Conservation (phyloP, 2,113 vertebrate species). For the Syrmaticus mikado region DNA sequence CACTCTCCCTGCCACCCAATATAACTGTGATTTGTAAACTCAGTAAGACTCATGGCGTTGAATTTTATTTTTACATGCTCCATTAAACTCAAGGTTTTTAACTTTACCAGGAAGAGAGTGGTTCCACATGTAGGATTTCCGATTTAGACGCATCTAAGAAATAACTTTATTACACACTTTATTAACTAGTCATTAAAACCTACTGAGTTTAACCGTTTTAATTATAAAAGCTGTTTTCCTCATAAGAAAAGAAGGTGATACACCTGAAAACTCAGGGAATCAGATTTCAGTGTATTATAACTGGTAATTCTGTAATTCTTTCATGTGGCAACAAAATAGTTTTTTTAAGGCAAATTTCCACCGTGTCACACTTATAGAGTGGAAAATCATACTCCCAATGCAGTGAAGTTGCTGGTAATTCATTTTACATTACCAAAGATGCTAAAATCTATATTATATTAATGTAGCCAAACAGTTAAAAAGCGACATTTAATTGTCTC, state of each 20-base stretch:
- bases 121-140: not conserved
- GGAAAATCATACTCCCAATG: rapidly evolving
- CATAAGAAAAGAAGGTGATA: not conserved
- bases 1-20: not conserved
- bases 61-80: not conserved
- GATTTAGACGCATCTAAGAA: not conserved
- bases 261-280: not conserved
- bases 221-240: not conserved
- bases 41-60: not conserved
- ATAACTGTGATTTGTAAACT: not conserved
- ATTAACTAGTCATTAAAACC: slow-evolving; percentile 21
- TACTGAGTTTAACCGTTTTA: not conserved
- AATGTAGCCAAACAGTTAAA: not conserved
- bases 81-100: not conserved
- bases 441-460: not conserved
- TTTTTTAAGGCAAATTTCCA: not conserved
- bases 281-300: not conserved
- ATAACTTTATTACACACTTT: slow-evolving; percentile 5
- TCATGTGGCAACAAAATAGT: not conserved
- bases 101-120: not conserved
- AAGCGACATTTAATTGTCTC: not conserved
- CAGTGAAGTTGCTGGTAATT: not conserved
- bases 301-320: not conserved
- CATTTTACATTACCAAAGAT: not conserved
- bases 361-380: not conserved